Base-by-base conservation (phyloP, 2,113 vertebrate species). In the Oreochromis spilurus region DNA sequence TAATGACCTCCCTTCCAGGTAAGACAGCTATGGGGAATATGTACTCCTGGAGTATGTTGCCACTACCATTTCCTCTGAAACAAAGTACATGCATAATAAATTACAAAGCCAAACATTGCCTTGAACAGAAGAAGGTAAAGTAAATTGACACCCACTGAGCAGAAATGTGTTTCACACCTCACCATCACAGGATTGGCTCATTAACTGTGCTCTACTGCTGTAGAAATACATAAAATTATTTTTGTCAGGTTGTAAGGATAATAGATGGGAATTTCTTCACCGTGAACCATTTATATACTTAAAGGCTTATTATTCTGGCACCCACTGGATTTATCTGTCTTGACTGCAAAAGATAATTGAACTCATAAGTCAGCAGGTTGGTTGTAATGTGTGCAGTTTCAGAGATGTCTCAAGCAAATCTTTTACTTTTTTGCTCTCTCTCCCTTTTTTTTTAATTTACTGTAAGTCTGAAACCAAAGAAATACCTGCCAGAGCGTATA, bases 251-350 rank as follows among this genome's bases (percentile, higher is more conserved):
- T 79, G 52, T 81, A 50, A 50, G 52, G 65, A 89, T 86, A 84
- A 92, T 81, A 70, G 81, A 92, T 84, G 79, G 43, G 57, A 81
- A 75, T 84, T 65, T 53, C 65, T 38, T 81, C 67, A 4, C n/a
- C 19, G 65, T 29, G 48, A 92, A 77, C 54, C 72, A 82, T 85
- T 89, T 83, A 85, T 85, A 65, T 70, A 84, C 52, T 91, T 86
- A 88, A 78, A 91, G 77, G 34, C 82, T 45, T 85, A 75, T 91
- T 89, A 87, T 80, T 79, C 53, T 65, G 77, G 54, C 79, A 88
- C 3, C 81, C n/a, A n/a, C 54, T 70, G 58, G 86, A 88, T 91
- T 92, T 90, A 90, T 91, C 82, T 83, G 60, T 86, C 85, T 50
- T 29, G 53, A 45, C 80, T 26, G 58, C 38, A 79, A 87, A 82